These are phyloP conservation scores for Volucella bombylans DNA, from an alignment of 2,888 invertebrate species.

Conservation along the genomic window DNA sequence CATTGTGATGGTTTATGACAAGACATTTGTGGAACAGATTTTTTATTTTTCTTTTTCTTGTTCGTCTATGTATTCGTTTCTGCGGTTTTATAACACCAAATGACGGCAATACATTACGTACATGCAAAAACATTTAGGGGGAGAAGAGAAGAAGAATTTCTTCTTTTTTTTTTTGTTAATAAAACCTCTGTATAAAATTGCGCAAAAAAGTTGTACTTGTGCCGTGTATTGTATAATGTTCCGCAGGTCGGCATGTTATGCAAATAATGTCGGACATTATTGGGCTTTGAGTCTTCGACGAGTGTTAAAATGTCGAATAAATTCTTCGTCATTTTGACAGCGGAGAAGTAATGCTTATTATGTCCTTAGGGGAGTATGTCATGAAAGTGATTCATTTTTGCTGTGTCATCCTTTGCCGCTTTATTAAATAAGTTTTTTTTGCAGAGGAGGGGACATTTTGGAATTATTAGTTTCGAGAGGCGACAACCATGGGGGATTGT, in stretches of 20 bases:
- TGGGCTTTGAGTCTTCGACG: conserved; percentile 29
- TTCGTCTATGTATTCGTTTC: not conserved
- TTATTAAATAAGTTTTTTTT: not conserved
- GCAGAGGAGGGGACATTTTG: not conserved
- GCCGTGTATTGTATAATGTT: conserved; percentile 1
- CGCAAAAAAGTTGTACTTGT: not conserved
- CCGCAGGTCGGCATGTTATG: conserved; percentile 5
- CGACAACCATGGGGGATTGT: too few relatives aligned
- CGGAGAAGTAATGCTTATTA: not conserved
- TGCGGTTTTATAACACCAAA: conserved; percentile 27
- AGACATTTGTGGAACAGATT: conserved; percentile 38
- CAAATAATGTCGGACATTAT: conserved; percentile 55
- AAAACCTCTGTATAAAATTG: too few relatives aligned
- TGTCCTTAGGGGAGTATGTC: not conserved
- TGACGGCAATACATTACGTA: conserved; percentile 19
- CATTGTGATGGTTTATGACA: conserved; percentile 53
- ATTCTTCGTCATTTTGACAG: not conserved
- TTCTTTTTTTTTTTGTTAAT: too few relatives aligned
- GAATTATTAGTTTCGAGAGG: too few relatives aligned
- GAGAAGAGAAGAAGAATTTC: not conserved
- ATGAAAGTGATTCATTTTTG: conserved; percentile 9
- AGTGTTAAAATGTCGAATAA: not conserved
- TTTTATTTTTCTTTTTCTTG: conserved; percentile 2
- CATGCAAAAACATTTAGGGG: not conserved
- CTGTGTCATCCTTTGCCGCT: not conserved